These are phyloP conservation scores for Sterna hirundo DNA, from an alignment of 2,113 vertebrate genomes.

Conservation along the genomic window DNA sequence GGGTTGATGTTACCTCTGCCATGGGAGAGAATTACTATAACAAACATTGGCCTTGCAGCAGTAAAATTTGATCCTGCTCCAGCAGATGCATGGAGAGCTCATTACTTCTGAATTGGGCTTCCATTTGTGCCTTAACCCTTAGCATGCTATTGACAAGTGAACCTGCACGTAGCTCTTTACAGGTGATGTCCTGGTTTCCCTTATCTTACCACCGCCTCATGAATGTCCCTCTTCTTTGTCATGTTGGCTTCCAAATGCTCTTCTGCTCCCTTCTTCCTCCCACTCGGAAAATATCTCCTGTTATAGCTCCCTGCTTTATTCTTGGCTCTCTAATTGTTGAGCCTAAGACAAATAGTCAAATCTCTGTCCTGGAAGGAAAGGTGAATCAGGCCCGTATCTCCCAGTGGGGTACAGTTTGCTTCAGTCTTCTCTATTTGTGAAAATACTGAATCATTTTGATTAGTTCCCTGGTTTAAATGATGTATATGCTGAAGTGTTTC, in stretches of 20 bases:
- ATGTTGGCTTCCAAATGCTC: not conserved
- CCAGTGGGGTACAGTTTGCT: fast-evolving
- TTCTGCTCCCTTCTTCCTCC: not conserved
- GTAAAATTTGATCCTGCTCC: not conserved
- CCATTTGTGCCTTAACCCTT: not conserved
- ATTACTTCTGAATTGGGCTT: not conserved
- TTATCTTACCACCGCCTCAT: not conserved
- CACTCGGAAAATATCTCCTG: fast-evolving
- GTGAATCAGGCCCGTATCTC: not conserved
- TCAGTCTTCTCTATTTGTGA: not conserved
- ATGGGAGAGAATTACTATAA: slow-evolving; percentile 40
- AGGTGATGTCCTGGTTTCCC: not conserved
- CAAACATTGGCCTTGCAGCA: slow-evolving; percentile 1
- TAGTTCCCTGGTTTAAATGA: not conserved
- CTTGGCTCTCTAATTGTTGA: not conserved
- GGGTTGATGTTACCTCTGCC: slow-evolving; percentile 7
- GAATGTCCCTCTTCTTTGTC: not conserved
- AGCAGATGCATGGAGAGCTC: slow-evolving; percentile 38
- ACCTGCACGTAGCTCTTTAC: not conserved
- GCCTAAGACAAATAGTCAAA: not conserved
- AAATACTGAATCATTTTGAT: not conserved
- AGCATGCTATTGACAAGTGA: not conserved
- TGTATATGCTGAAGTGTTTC: not conserved
- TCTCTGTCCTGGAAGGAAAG: not conserved
- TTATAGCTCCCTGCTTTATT: not conserved